Conservation (phyloP, 2,113 vertebrate genomes). For the Gracilinanus agilis region DNA sequence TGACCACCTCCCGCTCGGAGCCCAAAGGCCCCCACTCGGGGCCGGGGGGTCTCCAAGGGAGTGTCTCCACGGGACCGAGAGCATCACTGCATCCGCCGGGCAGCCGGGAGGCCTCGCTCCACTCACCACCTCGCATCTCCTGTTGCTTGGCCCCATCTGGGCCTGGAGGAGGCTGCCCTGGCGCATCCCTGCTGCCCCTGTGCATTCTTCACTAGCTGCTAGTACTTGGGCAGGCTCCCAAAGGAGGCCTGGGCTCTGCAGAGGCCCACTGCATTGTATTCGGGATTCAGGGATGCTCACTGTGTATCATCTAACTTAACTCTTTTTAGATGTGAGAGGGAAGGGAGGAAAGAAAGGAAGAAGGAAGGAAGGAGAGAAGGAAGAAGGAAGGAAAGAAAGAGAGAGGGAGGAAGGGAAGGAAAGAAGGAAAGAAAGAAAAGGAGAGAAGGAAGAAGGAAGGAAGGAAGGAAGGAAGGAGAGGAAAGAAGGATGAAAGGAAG, state of each 20-base stretch:
- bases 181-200: not conserved
- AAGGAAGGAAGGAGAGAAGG: no score
- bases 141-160: not conserved
- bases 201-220: not conserved
- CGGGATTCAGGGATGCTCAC: constrained; percentile 66
- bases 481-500: not conserved
- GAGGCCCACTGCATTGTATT: not conserved
- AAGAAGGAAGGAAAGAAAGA: no score
- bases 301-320: constrained; percentile 46
- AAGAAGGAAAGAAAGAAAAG: no score
- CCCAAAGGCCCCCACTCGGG: constrained; percentile 55
- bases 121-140: not conserved
- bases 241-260: not conserved
- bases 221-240: constrained; percentile 29
- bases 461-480: no score
- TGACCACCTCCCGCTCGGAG: not conserved
- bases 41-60: not conserved
- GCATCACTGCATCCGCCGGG: constrained; percentile 2
- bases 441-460: no score
- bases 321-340: not conserved
- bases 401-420: no score
- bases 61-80: not conserved
- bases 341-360: not conserved
- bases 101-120: not conserved
- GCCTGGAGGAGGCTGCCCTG: not conserved